A percentile compares a stretch with the other conserved stretches of the same genome.
phyloP scores from a whole-genome alignment of 2,113 vertebrate species.

The Rhinichthys klamathensis region DNA sequence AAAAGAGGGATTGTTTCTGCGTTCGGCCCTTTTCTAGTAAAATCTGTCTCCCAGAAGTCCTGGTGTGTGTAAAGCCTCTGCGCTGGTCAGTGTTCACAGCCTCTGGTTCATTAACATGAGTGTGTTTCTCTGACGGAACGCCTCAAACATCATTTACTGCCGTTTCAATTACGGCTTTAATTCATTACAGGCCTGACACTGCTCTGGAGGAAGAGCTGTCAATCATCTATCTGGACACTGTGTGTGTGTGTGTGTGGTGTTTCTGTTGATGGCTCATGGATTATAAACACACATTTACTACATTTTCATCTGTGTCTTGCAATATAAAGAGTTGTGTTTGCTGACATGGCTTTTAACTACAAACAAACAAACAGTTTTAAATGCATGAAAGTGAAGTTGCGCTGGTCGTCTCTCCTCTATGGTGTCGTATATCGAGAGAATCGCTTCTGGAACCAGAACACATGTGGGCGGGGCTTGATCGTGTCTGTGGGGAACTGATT shows the following conservation, averaged over 20 bases:
- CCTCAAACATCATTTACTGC: constrained; percentile 38
- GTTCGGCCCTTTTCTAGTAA: background rate
- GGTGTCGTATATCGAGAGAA: too few relatives aligned
- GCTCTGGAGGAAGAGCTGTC: background rate
- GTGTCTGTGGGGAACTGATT: too few relatives aligned
- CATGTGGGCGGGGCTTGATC: too few relatives aligned
- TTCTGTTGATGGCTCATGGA: background rate
- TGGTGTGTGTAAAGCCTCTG: background rate
- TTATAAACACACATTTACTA: background rate
- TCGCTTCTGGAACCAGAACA: too few relatives aligned
- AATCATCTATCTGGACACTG: background rate
- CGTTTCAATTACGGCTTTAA: constrained; percentile 44
- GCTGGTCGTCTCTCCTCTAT: too few relatives aligned
- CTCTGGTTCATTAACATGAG: constrained; percentile 12
- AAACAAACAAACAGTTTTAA: too few relatives aligned
- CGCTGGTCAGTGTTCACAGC: background rate
- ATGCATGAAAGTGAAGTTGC: too few relatives aligned
- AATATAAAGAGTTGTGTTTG: too few relatives aligned
- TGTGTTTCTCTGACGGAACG: background rate
- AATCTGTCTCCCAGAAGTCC: background rate
- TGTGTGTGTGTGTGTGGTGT: background rate
- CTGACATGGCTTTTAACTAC: too few relatives aligned
- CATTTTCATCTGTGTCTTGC: too few relatives aligned
- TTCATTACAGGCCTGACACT: background rate
- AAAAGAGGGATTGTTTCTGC: background rate